Evolutionary conservation across 2,888 invertebrate species (phyloP), one percentile per base, ranked within the genome.

Genomic region (Ormyrus labotus): DNA sequence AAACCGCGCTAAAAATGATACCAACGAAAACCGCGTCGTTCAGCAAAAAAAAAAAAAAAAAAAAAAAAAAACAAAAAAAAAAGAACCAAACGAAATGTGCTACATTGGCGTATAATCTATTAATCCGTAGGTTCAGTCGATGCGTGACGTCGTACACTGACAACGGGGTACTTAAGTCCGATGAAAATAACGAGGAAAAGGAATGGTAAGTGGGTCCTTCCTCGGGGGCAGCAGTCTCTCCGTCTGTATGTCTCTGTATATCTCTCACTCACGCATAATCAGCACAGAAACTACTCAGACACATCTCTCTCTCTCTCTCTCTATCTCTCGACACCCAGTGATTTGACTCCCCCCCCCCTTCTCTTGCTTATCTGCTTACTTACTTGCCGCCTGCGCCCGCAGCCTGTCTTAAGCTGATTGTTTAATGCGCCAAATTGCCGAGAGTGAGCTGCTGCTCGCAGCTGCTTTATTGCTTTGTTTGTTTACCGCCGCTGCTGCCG

Each of bases 41-140:
- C 19, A 34, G 55, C 13, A 45, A 11, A 34, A 34, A 68, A 13
- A 68, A 11, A 50, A 19, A 11, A n/a, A 8, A 55, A 53, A 19
- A 34, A 13, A 45, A 45, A 11, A 19, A 34, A 8, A 45, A 45
- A 11, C 19, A 13, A 69, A n/a, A 68, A 13, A 19, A 70, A 58
- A 64, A 65, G 60, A 76, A 53, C 11, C 47, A 55, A 9, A 34
- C 7, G 13, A 13, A 60, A 69, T 87, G 86, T 87, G 86, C 19
- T 87, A 87, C 84, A 86, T 86, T 85, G 68, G 78, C 63, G 85
- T 85, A 19, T 19, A 88, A 84, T 88, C 85, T 81, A 75, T 85
- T 88, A 86, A 87, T 90, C 89, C 90, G 89, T 90, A 91, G 91
- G 91, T 91, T 91, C 91, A 90, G 91, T 90, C 90, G 90, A 90